Base-by-base conservation (phyloP, 1,140 invertebrate genomes). In the Drosophila equinoxialis region DNA sequence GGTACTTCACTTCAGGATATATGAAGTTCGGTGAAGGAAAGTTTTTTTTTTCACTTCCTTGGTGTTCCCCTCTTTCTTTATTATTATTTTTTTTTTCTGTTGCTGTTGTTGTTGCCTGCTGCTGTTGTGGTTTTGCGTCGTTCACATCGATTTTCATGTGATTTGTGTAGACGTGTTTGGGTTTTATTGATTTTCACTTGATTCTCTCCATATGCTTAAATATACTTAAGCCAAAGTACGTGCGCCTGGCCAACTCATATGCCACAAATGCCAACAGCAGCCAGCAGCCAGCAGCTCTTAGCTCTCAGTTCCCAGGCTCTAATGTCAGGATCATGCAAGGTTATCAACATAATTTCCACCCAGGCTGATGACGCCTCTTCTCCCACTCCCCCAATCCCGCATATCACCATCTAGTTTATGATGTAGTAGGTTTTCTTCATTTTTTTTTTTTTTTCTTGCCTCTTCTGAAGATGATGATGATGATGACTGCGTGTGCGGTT, bases 111-210 rank as follows among this genome's bases (percentile, higher is more conserved):
- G 45, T 51, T 51, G 30, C 30, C 30, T 30, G 30, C 30, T 30
- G 30, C 30, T 30, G 45, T 51, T 51, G 45, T 51, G 45, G 45
- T 51, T 51, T 51, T 51, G 17, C 17, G 45, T 51, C 45, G 45
- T 23, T 51, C 45, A 83, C 84, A 89, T 89, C 83, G 83, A 87
- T 87, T 87, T 86, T 87, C 83, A 89, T 87, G 84, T 83, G 83
- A 87, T 89, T 87, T 89, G 84, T 87, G 83, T 83, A 89, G 84
- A 87, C 79, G 83, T 87, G 83, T 87, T 87, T 87, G 83, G 80
- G 86, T 87, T 87, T 89, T 87, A 87, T 87, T 87, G 83, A 87
- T 87, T 87, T 87, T 87, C 83, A 89, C 83, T 87, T 89, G 83
- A 87, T 87, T 87, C 83, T 70, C 83, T 87, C 83, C 83, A 87